Conservation (phyloP, 2,888 invertebrate species). For the Rotaria macrura region DNA sequence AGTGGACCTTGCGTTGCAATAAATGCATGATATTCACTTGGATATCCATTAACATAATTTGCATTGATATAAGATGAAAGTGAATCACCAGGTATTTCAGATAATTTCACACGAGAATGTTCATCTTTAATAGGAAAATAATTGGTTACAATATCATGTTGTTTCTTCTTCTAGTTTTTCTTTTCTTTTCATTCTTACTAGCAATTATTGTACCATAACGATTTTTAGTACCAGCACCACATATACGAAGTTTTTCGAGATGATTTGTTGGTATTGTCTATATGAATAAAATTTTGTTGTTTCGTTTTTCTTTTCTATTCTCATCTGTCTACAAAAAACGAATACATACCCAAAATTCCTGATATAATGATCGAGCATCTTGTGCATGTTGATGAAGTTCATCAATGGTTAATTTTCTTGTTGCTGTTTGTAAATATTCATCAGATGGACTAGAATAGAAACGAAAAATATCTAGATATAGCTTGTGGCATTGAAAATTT, state of each 20-base stretch:
- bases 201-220: conserved; percentile 72
- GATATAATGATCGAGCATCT: conserved; percentile 58
- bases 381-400: conserved; percentile 53
- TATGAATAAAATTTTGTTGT: conserved; percentile 31
- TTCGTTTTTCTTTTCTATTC: neutral
- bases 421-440: conserved; percentile 56
- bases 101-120: conserved; percentile 68
- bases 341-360: conserved; percentile 68
- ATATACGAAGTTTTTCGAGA: conserved; percentile 70
- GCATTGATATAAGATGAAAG: conserved; percentile 73
- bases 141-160: neutral
- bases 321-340: too few species aligned
- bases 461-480: neutral
- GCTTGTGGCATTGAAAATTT: neutral
- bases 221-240: conserved; percentile 77
- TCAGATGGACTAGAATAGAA: conserved; percentile 50
- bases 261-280: conserved; percentile 76
- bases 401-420: conserved; percentile 54
- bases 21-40: conserved; percentile 71
- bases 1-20: conserved; percentile 86
- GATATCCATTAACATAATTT: conserved; percentile 82
- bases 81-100: conserved; percentile 55
- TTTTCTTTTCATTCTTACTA: conserved; percentile 54
- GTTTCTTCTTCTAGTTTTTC: too few species aligned
- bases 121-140: conserved; percentile 55